A percentile compares a stretch with the other conserved stretches of the same genome.
phyloP scores from a whole-genome alignment of 2,113 vertebrate genomes.

The Corythornis vintsioides region DNA sequence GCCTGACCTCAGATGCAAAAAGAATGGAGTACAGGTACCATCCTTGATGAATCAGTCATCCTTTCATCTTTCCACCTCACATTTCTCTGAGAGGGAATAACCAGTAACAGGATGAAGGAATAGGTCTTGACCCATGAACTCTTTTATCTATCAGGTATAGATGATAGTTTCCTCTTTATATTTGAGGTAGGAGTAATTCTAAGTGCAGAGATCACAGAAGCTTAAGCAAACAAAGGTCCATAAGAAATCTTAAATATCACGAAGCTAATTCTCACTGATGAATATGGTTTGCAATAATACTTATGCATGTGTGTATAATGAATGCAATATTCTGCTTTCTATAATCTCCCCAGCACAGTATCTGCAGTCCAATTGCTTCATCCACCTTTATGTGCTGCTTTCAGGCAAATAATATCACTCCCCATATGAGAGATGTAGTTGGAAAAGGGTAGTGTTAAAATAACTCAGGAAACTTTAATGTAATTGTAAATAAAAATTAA shows the following conservation, averaged over 20 bases:
- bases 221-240: not conserved
- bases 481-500: not conserved
- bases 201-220: not conserved
- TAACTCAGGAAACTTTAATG: not conserved
- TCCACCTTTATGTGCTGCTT: not conserved
- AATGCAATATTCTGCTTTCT: not conserved
- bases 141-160: not conserved
- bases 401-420: not conserved
- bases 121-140: not conserved
- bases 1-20: not conserved
- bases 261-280: not conserved
- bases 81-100: not conserved
- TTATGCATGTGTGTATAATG: not conserved
- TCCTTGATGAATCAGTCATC: not conserved
- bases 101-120: not conserved
- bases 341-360: not conserved
- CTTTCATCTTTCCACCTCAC: not conserved
- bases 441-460: not conserved
- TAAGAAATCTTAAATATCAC: not conserved
- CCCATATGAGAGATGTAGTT: rapidly evolving
- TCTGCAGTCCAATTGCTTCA: not conserved
- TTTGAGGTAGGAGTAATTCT: not conserved
- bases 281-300: not conserved
- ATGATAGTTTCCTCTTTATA: not conserved
- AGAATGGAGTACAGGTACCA: rapidly evolving